A percentile compares a stretch with the other conserved stretches of the same genome.
Conservation (phyloP, 2,797 vertebrate genomes). For the Erethizon dorsatum region DNA sequence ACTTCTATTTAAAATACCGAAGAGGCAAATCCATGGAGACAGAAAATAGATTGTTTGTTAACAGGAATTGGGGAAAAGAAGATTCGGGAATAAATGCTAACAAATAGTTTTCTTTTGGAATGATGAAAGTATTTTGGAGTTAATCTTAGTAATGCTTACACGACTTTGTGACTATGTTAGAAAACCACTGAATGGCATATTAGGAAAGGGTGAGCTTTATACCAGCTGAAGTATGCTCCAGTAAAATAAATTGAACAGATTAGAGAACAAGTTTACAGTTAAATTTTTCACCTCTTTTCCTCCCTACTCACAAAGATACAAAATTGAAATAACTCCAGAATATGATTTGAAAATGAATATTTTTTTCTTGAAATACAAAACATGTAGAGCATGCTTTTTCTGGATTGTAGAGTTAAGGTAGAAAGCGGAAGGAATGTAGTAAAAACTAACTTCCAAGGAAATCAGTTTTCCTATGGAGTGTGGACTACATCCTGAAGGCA, state of each 20-base stretch:
- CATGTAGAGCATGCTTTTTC: rapidly evolving
- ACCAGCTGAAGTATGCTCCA: background rate
- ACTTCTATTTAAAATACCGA: background rate
- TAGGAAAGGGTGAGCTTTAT: background rate
- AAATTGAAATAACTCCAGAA: background rate
- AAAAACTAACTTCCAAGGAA: background rate
- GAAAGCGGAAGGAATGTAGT: background rate
- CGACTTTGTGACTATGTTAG: background rate
- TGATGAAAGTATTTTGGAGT: background rate
- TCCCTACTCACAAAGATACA: background rate
- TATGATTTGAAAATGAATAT: background rate
- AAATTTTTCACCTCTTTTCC: background rate
- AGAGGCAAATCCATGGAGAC: background rate
- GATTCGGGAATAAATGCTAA: background rate
- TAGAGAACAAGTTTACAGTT: background rate
- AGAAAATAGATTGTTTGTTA: background rate
- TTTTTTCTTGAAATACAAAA: background rate
- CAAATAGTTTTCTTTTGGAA: background rate
- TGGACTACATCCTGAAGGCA: background rate
- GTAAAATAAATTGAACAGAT: background rate
- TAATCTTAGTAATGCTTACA: background rate
- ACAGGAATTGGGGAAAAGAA: background rate
- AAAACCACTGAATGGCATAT: background rate
- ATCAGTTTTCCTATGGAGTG: background rate
- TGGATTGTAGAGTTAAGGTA: background rate